A percentile compares a stretch with the other conserved stretches of the same genome.
phyloP scores from a whole-genome alignment of 2,113 vertebrate species.

The Nycticorax nycticorax region DNA sequence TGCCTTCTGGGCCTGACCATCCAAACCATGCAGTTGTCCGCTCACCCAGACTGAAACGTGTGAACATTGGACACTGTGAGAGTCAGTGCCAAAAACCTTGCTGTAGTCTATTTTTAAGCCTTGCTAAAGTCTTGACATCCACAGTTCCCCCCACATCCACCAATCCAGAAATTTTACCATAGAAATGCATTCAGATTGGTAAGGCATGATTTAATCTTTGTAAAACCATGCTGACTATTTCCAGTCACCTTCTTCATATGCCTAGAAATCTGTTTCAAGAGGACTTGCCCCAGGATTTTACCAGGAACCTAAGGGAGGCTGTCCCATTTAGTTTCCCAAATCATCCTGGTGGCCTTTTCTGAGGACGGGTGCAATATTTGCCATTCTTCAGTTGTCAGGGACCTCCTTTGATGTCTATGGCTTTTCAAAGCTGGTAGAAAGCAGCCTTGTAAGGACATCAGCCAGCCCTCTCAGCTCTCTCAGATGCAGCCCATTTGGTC shows the following conservation, averaged over 20 bases:
- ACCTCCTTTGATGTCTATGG: not conserved
- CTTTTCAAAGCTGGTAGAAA: not conserved
- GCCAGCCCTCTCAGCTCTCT: not conserved
- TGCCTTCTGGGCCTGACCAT: not conserved
- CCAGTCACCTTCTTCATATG: not conserved
- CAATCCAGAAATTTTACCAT: not conserved
- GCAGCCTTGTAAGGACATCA: not conserved
- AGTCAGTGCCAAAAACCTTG: not conserved
- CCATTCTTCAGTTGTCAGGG: not conserved
- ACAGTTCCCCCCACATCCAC: not conserved
- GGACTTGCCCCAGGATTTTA: not conserved
- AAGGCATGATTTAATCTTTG: not conserved
- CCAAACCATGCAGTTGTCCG: rapidly evolving
- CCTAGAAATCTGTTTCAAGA: not conserved
- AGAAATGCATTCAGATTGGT: not conserved
- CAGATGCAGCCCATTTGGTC: not conserved
- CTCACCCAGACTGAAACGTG: not conserved
- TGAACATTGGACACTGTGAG: not conserved
- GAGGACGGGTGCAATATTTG: not conserved
- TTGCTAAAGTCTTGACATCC: not conserved
- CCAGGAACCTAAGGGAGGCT: not conserved
- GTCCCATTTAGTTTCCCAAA: not conserved
- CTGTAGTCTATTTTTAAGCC: not conserved
- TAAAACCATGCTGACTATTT: not conserved
- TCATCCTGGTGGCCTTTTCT: not conserved